Percentiles rank a stretch among this genome's conserved stretches.
Conservation (phyloP, 1,140 invertebrate species). For the Ylistrum balloti region DNA sequence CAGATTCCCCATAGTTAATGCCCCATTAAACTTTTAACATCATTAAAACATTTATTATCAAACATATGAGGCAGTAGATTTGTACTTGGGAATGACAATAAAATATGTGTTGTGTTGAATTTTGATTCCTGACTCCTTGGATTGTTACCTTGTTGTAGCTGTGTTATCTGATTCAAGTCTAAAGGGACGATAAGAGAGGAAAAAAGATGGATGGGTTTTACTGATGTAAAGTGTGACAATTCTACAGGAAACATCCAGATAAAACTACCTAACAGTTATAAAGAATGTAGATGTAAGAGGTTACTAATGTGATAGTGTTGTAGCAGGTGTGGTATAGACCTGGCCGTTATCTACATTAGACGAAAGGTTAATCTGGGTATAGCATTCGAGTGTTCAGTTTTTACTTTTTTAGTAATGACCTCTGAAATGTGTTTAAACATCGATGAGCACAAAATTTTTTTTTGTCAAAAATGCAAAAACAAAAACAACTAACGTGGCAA, state of each 20-base stretch:
- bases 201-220: not conserved
- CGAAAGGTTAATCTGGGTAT: too few relatives aligned
- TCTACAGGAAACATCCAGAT: not conserved
- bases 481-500: too few relatives aligned
- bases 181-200: not conserved
- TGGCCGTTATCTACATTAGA: too few relatives aligned
- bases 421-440: too few relatives aligned
- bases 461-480: too few relatives aligned
- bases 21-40: constrained; percentile 28
- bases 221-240: not conserved
- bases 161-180: not conserved
- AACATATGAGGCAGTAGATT: not conserved
- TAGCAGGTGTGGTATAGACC: too few relatives aligned
- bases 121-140: not conserved
- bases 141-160: not conserved
- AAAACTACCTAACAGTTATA: not conserved
- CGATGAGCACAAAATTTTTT: too few relatives aligned
- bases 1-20: not conserved
- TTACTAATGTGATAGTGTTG: too few relatives aligned
- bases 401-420: too few relatives aligned
- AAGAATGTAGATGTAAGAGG: not conserved
- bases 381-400: too few relatives aligned
- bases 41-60: constrained; percentile 27
- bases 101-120: not conserved
- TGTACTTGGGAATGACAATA: not conserved